Evolutionary conservation across 2,113 vertebrate species (phyloP).

Genomic region (Notiomystis cincta): DNA sequence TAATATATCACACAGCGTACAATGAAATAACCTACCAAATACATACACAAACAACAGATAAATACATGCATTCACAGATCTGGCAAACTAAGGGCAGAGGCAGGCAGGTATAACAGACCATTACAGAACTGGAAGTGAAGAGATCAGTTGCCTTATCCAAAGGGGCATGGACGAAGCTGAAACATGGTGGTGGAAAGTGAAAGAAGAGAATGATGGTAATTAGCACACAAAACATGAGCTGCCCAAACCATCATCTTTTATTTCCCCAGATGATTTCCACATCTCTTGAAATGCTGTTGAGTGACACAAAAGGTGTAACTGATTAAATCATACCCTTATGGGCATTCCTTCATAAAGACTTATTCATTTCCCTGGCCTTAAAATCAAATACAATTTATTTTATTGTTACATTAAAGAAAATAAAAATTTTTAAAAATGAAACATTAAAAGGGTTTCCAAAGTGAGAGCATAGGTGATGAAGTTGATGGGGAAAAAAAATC

Average conservation of each 20-base stretch:
- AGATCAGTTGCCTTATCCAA: background rate
- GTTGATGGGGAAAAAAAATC: background rate
- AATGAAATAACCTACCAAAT: background rate
- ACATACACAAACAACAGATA: background rate
- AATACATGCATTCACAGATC: background rate
- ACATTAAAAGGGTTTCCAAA: background rate
- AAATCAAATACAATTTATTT: background rate
- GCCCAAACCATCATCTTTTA: background rate
- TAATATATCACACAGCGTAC: background rate
- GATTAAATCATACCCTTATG: background rate
- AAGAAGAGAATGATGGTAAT: background rate
- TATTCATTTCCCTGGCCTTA: background rate
- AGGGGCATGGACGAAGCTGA: background rate
- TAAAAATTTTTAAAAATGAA: background rate
- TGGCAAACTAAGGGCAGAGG: background rate
- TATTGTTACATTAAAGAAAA: background rate
- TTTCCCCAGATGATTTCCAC: background rate
- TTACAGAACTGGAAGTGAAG: background rate
- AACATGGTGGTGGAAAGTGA: background rate
- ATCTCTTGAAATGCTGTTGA: background rate
- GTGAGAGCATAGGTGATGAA: background rate
- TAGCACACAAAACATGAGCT: background rate
- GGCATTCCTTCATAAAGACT: background rate
- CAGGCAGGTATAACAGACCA: background rate
- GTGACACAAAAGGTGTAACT: background rate